A percentile compares a stretch with the other conserved stretches of the same genome.
phyloP scores from a whole-genome alignment of 2,888 invertebrate species.

The Selenia dentaria region DNA sequence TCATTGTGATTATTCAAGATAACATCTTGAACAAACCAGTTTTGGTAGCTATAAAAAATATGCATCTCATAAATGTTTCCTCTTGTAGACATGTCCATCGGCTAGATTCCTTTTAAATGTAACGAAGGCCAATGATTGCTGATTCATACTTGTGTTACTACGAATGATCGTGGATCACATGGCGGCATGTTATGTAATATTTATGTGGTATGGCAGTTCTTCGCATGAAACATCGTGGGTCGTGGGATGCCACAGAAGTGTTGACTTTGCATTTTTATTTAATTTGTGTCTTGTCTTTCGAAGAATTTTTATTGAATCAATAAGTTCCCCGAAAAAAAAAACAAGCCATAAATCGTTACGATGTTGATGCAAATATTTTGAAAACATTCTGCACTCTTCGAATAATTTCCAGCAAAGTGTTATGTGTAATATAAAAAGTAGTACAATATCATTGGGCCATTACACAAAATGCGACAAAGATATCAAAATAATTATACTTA shows the following conservation, averaged over 20 bases:
- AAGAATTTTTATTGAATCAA: background rate
- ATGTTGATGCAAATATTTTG: too few relatives aligned
- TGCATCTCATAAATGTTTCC: background rate
- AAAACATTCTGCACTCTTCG: background rate
- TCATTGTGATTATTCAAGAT: too few relatives aligned
- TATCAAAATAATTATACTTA: too few relatives aligned
- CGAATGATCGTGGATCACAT: background rate
- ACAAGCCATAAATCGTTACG: too few relatives aligned
- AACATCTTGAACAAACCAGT: too few relatives aligned
- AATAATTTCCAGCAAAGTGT: too few relatives aligned
- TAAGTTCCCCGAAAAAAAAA: background rate
- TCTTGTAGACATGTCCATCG: background rate
- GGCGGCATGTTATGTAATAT: conserved; percentile 4
- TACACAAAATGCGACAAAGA: too few relatives aligned
- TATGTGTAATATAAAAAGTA: too few relatives aligned
- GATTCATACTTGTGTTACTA: conserved; percentile 10
- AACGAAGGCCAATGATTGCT: conserved; percentile 11
- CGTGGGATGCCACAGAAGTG: background rate
- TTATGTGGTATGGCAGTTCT: background rate
- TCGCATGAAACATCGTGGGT: background rate
- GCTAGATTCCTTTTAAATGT: background rate
- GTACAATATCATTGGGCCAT: too few relatives aligned
- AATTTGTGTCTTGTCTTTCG: background rate
- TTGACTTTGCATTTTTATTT: background rate
- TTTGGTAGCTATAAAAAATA: background rate